These are phyloP conservation scores for Nesoenas mayeri DNA, from an alignment of 2,113 vertebrate species.

Conservation along the genomic window DNA sequence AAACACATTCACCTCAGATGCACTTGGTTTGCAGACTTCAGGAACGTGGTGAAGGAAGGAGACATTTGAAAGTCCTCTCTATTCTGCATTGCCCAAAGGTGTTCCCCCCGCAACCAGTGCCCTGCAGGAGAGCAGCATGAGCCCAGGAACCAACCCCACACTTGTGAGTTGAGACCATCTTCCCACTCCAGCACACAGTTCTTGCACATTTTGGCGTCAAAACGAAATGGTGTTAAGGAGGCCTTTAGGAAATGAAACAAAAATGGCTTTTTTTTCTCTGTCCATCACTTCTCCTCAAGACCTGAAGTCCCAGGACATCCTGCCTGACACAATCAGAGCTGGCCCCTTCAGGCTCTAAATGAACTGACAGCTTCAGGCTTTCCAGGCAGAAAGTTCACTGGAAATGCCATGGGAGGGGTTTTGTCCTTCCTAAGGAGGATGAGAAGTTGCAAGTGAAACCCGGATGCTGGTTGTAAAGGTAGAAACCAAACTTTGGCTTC, in stretches of 20 bases:
- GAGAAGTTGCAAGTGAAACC: neutral
- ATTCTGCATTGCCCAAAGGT: neutral
- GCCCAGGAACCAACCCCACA: conserved; percentile 29
- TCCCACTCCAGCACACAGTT: neutral
- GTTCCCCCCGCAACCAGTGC: fast-evolving
- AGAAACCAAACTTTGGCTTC: neutral
- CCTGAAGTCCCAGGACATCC: conserved; percentile 17
- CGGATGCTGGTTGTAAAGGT: neutral
- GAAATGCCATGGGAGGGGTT: neutral
- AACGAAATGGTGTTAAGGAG: conserved; percentile 11
- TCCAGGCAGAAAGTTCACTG: conserved; percentile 20
- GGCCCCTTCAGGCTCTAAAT: neutral
- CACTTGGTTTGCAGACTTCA: neutral
- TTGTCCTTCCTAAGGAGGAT: neutral
- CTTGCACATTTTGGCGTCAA: neutral
- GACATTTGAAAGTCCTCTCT: neutral
- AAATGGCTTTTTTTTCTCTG: neutral
- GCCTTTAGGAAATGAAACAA: conserved; percentile 41
- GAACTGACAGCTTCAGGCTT: conserved; percentile 14
- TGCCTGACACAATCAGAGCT: conserved; percentile 39
- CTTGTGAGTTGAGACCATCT: conserved; percentile 42
- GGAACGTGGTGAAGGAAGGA: neutral
- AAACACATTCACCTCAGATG: neutral
- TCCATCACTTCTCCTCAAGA: conserved; percentile 16
- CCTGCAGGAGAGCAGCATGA: neutral